These are phyloP conservation scores for Hafferia zeledoni DNA, from an alignment of 2,797 vertebrate genomes.

Conservation along the genomic window DNA sequence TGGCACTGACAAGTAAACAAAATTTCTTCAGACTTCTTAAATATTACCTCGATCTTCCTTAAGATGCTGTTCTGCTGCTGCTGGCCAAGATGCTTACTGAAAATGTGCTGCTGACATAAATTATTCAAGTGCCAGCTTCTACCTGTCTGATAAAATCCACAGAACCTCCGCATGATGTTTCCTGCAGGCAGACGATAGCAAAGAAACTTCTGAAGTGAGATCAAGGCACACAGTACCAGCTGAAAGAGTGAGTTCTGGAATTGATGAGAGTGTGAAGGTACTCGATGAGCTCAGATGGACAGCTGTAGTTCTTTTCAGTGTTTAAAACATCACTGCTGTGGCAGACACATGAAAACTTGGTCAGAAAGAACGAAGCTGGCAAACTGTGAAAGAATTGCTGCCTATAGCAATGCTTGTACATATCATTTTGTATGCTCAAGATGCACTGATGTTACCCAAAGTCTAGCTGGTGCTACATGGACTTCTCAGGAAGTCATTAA, in stretches of 20 bases:
- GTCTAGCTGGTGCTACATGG: not conserved
- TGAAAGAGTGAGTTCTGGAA: not conserved
- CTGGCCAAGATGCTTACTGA: not conserved
- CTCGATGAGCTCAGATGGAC: not conserved
- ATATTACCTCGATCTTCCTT: not conserved
- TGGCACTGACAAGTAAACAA: not conserved
- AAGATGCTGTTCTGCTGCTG: not conserved
- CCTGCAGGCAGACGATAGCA: constrained; percentile 10
- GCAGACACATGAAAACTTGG: not conserved
- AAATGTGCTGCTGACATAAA: constrained; percentile 40
- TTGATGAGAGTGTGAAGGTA: not conserved
- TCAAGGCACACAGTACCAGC: not conserved
- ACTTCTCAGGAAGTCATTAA: not conserved
- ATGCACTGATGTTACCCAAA: not conserved
- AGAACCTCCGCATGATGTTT: not conserved
- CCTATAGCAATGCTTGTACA: not conserved
- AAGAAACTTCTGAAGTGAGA: constrained; percentile 23
- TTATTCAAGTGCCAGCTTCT: constrained; percentile 44
- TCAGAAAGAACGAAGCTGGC: not conserved
- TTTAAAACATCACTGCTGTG: not conserved
- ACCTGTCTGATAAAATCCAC: constrained; percentile 20
- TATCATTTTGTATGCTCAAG: not conserved
- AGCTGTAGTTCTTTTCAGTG: not conserved
- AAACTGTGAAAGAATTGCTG: not conserved
- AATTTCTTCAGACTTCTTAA: not conserved